Evolutionary conservation across 1,140 invertebrate species (phyloP).

Genomic region (Theocolax elegans): DNA sequence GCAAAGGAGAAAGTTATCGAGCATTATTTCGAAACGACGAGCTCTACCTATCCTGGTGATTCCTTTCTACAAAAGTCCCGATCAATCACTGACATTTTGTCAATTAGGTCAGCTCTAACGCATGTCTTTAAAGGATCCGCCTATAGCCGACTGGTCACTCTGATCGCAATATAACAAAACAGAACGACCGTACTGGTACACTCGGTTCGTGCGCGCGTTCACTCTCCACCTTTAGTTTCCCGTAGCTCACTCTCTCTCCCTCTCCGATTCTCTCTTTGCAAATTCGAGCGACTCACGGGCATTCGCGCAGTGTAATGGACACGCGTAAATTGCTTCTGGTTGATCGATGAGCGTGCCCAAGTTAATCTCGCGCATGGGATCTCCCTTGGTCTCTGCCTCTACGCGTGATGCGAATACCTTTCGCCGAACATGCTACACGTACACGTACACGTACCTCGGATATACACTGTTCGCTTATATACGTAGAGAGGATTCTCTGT

Average conservation of each 20-base stretch:
- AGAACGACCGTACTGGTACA: too few relatives aligned
- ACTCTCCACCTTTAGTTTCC: not conserved
- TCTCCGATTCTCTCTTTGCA: constrained; percentile 23
- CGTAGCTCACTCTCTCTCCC: not conserved
- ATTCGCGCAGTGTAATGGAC: constrained; percentile 29
- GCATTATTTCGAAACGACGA: too few relatives aligned
- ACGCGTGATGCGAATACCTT: not conserved
- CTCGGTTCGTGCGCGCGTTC: not conserved
- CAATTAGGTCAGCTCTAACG: constrained; percentile 24
- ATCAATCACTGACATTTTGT: constrained; percentile 32
- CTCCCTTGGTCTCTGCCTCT: not conserved
- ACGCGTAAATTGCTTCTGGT: constrained; percentile 37
- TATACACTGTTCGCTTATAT: not conserved
- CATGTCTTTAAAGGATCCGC: not conserved
- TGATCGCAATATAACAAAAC: constrained; percentile 8
- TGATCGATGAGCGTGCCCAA: constrained; percentile 36
- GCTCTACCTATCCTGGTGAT: too few relatives aligned
- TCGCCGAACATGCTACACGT: too few relatives aligned
- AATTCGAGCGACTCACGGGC: constrained; percentile 1
- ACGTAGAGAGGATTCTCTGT: not conserved
- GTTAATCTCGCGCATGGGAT: constrained; percentile 22
- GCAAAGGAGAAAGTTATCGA: too few relatives aligned
- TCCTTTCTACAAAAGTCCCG: not conserved
- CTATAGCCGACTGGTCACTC: not conserved
- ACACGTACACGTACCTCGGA: not conserved